Conservation (phyloP, 2,888 invertebrate genomes). For the Xanthia togata region DNA sequence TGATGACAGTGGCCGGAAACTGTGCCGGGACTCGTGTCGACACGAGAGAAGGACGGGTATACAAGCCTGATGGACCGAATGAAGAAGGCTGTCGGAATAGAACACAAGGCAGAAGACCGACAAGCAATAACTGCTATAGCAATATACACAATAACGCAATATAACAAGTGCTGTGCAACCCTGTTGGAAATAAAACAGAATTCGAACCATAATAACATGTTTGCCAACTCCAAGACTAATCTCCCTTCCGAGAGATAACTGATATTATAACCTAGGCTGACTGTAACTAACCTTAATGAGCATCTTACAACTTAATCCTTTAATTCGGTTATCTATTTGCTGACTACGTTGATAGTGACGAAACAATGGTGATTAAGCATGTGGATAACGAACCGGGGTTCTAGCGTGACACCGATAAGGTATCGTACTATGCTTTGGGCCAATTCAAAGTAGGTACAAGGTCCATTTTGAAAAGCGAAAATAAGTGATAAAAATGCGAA, state of each 20-base stretch:
- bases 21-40: background rate
- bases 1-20: background rate
- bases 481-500: background rate
- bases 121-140: background rate
- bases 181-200: slow-evolving; percentile 23
- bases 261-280: slow-evolving; percentile 19
- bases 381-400: slow-evolving; percentile 41
- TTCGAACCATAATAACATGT: slow-evolving; percentile 13
- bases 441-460: slow-evolving; percentile 24
- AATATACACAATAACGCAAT: background rate
- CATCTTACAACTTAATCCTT: slow-evolving; percentile 50
- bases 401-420: slow-evolving; percentile 47
- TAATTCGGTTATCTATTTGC: slow-evolving; percentile 51
- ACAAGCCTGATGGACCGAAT: background rate
- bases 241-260: slow-evolving; percentile 14
- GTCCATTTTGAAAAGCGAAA: slow-evolving; percentile 10
- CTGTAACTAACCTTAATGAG: slow-evolving; percentile 42
- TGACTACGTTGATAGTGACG: slow-evolving; percentile 42
- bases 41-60: background rate
- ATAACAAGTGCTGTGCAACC: slow-evolving; percentile 8
- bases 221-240: slow-evolving; percentile 26
- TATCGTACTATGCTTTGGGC: slow-evolving; percentile 42
- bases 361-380: slow-evolving; percentile 40
- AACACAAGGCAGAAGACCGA: background rate
- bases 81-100: background rate